phyloP scores from a whole-genome alignment of 1,140 invertebrate genomes.

The Apis cerana region DNA sequence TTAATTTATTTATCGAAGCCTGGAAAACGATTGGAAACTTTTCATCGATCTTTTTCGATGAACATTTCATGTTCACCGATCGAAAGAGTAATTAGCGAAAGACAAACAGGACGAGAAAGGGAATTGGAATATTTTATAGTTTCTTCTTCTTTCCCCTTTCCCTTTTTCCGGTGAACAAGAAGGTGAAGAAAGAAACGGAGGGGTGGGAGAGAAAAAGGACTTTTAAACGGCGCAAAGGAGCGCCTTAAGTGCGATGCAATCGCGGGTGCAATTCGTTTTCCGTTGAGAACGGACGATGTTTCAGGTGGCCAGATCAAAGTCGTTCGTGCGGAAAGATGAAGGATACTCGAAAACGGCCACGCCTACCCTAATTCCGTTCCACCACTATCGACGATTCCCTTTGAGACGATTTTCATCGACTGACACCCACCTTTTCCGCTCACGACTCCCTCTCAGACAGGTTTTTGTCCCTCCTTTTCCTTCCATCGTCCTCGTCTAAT shows the following conservation, averaged over 20 bases:
- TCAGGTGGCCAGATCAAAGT: constrained; percentile 42
- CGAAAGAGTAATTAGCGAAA: constrained; percentile 19
- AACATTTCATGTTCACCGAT: not conserved
- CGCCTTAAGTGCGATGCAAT: constrained; percentile 33
- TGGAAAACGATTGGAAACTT: not conserved
- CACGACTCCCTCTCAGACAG: not conserved
- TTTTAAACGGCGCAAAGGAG: constrained; percentile 28
- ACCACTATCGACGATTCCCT: constrained; percentile 35
- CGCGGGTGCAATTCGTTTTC: constrained; percentile 35
- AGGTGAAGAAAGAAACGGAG: not conserved
- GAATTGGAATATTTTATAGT: not conserved
- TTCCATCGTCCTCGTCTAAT: constrained; percentile 31
- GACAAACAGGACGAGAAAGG: constrained; percentile 24
- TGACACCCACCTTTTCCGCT: constrained; percentile 18
- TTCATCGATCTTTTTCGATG: not conserved
- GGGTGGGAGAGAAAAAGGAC: not conserved
- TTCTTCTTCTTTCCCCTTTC: not conserved
- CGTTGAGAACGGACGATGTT: constrained; percentile 27
- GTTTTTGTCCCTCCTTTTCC: not conserved
- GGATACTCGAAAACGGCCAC: constrained; percentile 45
- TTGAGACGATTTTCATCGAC: constrained; percentile 39
- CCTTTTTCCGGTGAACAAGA: not conserved
- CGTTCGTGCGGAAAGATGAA: constrained; percentile 24
- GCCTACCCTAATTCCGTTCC: constrained; percentile 45
- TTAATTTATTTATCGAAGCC: constrained; percentile 20